phyloP scores from a whole-genome alignment of 2,113 vertebrate species.

The Leucosticte australis region DNA sequence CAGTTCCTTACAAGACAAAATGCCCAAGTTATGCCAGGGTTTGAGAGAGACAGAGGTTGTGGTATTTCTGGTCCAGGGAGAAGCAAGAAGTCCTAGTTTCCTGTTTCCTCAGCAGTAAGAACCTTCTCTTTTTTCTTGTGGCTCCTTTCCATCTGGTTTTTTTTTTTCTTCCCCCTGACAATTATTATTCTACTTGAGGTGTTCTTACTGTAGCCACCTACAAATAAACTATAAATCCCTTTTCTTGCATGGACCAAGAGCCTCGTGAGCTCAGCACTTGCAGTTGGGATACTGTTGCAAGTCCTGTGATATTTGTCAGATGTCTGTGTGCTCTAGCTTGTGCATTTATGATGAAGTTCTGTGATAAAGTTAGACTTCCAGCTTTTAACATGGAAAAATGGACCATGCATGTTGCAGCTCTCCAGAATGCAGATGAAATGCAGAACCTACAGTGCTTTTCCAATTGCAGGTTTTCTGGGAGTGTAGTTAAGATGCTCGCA shows the following conservation, averaged over 20 bases:
- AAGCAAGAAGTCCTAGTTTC: background rate
- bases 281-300: background rate
- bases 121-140: background rate
- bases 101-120: background rate
- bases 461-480: background rate
- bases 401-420: background rate
- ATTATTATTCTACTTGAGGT: background rate
- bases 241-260: background rate
- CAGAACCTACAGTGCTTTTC: background rate
- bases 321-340: background rate
- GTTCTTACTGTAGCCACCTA: background rate
- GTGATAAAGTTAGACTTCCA: background rate
- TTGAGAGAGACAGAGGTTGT: background rate
- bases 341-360: background rate
- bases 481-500: accelerated
- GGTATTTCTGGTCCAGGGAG: background rate
- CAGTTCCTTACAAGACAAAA: background rate
- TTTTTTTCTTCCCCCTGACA: accelerated
- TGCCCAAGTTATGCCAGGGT: background rate
- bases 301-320: background rate
- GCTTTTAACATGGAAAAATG: background rate
- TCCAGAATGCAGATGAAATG: background rate
- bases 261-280: background rate
- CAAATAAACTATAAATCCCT: background rate
- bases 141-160: background rate